Percentiles rank a stretch among this genome's conserved stretches.
phyloP scores from a whole-genome alignment of 2,113 vertebrate genomes.

The Tympanuchus pallidicinctus region DNA sequence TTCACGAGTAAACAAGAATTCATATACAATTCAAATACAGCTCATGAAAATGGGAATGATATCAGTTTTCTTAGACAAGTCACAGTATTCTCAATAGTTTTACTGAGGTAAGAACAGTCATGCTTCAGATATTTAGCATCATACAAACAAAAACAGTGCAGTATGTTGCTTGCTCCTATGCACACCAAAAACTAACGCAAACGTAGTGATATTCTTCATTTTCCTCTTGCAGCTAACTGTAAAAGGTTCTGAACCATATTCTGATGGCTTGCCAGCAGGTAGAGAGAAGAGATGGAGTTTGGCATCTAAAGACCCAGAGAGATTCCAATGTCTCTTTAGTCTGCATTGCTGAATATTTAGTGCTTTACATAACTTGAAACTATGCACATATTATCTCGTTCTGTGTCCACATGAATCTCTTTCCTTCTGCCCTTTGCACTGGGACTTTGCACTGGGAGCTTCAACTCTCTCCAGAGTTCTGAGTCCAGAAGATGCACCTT shows the following conservation, averaged over 20 bases:
- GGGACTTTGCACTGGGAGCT: background rate
- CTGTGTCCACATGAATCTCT: background rate
- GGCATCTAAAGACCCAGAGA: background rate
- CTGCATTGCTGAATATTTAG: background rate
- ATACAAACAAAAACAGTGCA: background rate
- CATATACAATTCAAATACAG: background rate
- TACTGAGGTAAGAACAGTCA: background rate
- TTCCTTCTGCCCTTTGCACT: background rate
- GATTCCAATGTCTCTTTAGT: background rate
- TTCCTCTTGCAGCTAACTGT: background rate
- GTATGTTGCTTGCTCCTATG: background rate
- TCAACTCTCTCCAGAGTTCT: background rate
- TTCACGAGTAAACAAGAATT: background rate
- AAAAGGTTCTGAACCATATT: background rate
- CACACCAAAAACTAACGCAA: background rate
- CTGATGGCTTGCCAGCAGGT: background rate
- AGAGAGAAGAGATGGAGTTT: background rate
- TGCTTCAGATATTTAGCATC: background rate
- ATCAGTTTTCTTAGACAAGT: background rate
- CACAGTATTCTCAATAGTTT: background rate
- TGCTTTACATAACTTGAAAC: background rate
- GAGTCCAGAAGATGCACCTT: background rate
- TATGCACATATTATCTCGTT: background rate
- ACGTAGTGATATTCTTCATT: background rate
- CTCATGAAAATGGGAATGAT: background rate